Evolutionary conservation across 2,797 vertebrate species (phyloP).

Genomic region (Semaprochilodus insignis): DNA sequence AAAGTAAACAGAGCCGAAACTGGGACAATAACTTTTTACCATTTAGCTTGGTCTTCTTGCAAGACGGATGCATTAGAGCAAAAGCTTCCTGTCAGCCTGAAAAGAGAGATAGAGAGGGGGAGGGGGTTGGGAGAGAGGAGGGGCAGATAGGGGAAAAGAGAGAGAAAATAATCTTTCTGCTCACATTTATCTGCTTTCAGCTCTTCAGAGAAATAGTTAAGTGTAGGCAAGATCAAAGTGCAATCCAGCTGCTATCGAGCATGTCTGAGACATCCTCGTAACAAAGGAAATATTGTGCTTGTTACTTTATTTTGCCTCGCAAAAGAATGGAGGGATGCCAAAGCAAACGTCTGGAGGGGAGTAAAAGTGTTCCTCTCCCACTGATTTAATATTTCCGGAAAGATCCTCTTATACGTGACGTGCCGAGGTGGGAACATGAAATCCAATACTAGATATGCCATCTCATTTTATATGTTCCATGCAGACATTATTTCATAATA

Average conservation of each 20-base stretch:
- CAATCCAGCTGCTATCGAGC: neutral
- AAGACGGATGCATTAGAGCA: conserved; percentile 32
- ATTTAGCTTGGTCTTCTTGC: conserved; percentile 47
- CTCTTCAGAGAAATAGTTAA: conserved; percentile 42
- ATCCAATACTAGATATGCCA: conserved; percentile 13
- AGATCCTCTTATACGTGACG: conserved; percentile 3
- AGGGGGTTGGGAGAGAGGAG: neutral
- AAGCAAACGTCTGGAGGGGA: conserved; percentile 20
- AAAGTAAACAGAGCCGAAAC: conserved; percentile 33
- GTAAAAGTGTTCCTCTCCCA: neutral
- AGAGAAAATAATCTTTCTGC: conserved; percentile 3
- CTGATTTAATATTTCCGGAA: conserved; percentile 11
- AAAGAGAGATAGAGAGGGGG: conserved; percentile 9
- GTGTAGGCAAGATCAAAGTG: conserved; percentile 43
- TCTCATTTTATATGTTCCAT: neutral
- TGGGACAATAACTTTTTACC: conserved; percentile 48
- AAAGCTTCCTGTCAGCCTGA: conserved; percentile 1
- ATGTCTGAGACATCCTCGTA: conserved; percentile 17
- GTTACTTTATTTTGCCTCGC: conserved; percentile 17
- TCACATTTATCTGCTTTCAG: conserved; percentile 35
- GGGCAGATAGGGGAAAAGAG: neutral
- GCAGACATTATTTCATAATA: conserved; percentile 1
- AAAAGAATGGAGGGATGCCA: conserved; percentile 36
- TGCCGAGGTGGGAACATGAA: neutral
- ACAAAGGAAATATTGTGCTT: conserved; percentile 33